Evolutionary conservation across 2,797 vertebrate genomes (phyloP), one percentile per base, ranked within the genome.

Genomic region (Enteromius fasciolatus): DNA sequence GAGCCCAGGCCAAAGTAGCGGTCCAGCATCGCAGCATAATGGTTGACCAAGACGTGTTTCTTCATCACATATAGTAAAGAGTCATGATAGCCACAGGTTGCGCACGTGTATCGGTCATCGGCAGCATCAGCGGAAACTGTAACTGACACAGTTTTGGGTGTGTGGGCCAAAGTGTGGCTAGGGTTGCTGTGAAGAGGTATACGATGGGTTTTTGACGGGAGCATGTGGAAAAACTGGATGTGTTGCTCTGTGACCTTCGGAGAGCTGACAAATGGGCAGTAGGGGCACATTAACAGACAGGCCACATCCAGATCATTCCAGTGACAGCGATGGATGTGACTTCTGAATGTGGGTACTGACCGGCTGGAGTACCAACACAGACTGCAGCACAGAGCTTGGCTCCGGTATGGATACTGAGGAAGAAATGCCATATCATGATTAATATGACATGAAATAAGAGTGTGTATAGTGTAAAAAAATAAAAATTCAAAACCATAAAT

Each of bases 41-140:
- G 96, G 81, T 92, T 94, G n/a, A 96, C 89, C 84, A 97, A 91
- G 57, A 97, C 95, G 4, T 97, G 96, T 83, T 96, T 96, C 91
- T 96, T 96, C 92, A 96, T 96, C 76, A 94, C 96, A 82, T 97
- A 97, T 87, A 96, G 94, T 59, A 97, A 57, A 0, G 94, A 95
- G 83, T 96, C 96, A 31, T 94, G 94, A 83, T 95, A 96, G 46
- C 93, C 94, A 87, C 96, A 97, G 83, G 93, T 95, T 82, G 93
- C 89, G 84, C 96, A 97, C 0, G 92, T 94, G 80, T 95, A 97
- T 76, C 93, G 94, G 75, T 90, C 90, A 20, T 84, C 86, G 0
- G 17, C 50, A 36, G 66, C 66, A 63, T 82, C 57, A 18, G 67
- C 69, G 6, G 84, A 68, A 17, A 82, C 10, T 36, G 87, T 25